Evolutionary conservation across 2,113 vertebrate species (phyloP).

Genomic region (Fregetta grallaria): DNA sequence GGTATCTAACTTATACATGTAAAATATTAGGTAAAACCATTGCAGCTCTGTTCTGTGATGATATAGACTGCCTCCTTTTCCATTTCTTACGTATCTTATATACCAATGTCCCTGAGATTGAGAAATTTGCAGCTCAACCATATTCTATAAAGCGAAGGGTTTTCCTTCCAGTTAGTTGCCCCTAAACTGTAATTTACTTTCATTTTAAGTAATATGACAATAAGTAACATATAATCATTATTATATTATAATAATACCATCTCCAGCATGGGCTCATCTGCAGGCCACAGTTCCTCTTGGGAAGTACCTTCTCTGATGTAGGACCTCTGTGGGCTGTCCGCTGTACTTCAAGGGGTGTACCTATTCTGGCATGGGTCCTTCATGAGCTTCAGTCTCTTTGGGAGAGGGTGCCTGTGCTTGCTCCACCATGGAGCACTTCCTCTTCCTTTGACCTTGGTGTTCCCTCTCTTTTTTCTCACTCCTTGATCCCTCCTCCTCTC

Average conservation of each 20-base stretch:
- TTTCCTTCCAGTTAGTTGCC: not conserved
- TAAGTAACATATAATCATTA: not conserved
- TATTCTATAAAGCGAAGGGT: not conserved
- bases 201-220: not conserved
- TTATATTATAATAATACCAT: not conserved
- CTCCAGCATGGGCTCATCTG: not conserved
- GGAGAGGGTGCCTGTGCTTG: rapidly evolving
- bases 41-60: not conserved
- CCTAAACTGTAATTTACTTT: not conserved
- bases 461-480: not conserved
- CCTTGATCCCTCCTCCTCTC: not conserved
- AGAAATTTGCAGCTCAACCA: not conserved
- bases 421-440: rapidly evolving
- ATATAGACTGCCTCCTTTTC: not conserved
- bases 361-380: not conserved
- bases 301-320: not conserved
- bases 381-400: not conserved
- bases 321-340: not conserved
- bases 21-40: not conserved
- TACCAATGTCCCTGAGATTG: not conserved
- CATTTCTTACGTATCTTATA: not conserved
- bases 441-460: not conserved
- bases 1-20: not conserved
- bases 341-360: not conserved
- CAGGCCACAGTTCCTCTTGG: not conserved